These are phyloP conservation scores for Conopomorpha cramerella DNA, from an alignment of 1,140 invertebrate species.

Conservation along the genomic window DNA sequence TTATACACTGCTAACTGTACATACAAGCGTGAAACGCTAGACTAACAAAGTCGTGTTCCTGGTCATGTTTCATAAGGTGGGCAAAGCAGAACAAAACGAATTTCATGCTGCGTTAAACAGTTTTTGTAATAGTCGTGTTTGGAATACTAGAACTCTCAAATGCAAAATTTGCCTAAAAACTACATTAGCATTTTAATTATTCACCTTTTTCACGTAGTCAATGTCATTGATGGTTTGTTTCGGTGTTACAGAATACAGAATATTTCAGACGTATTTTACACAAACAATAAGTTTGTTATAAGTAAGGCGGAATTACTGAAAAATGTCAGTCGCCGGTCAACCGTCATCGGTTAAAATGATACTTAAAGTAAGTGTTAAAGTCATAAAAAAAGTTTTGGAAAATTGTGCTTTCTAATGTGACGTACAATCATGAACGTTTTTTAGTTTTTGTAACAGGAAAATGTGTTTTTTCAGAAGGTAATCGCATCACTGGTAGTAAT, in stretches of 20 bases:
- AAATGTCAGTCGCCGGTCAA: conserved; percentile 44
- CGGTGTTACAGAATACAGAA: conserved; percentile 45
- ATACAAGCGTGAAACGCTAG: too few relatives aligned
- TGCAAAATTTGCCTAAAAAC: conserved; percentile 28
- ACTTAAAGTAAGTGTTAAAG: conserved; percentile 43
- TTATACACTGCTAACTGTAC: too few relatives aligned
- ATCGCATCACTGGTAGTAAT: too few relatives aligned
- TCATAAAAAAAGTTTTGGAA: conserved; percentile 4
- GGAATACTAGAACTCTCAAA: conserved; percentile 33
- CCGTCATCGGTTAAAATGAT: conserved; percentile 42
- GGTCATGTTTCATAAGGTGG: conserved; percentile 23
- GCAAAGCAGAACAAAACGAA: too few relatives aligned
- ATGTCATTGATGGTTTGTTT: conserved; percentile 56
- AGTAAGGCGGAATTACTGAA: conserved; percentile 26
- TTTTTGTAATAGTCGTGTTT: conserved; percentile 31
- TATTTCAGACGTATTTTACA: conserved; percentile 25
- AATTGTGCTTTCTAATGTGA: conserved; percentile 6
- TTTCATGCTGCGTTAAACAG: too few relatives aligned
- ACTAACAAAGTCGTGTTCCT: too few relatives aligned
- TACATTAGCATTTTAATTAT: conserved; percentile 57
- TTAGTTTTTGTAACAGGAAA: too few relatives aligned
- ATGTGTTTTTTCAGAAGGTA: too few relatives aligned
- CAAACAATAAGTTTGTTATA: conserved; percentile 50
- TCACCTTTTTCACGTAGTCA: conserved; percentile 35
- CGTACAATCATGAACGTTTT: too few relatives aligned